Evolutionary conservation across 2,888 invertebrate species (phyloP).

Genomic region (Fabriciana adippe): DNA sequence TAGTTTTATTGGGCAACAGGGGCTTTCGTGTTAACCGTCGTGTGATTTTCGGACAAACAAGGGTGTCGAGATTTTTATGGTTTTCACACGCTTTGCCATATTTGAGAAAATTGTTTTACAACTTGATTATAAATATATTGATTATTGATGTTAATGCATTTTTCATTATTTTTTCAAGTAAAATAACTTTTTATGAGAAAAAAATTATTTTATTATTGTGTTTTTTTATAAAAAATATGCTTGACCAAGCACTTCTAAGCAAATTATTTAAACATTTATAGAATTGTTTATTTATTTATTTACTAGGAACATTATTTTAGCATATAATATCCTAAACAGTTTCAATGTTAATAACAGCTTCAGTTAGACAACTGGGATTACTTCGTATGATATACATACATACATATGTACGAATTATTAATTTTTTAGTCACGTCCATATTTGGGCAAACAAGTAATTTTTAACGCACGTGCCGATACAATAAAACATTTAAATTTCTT

Average conservation of each 20-base stretch:
- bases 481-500: slow-evolving; percentile 24
- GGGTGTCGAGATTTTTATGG: slow-evolving; percentile 26
- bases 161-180: neutral
- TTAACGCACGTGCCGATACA: slow-evolving; percentile 31
- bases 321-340: too few species aligned
- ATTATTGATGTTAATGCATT: neutral
- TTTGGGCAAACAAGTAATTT: slow-evolving; percentile 4
- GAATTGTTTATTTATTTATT: too few species aligned
- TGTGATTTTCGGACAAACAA: slow-evolving; percentile 67
- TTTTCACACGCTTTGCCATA: slow-evolving; percentile 48
- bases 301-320: too few species aligned
- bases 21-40: slow-evolving; percentile 59
- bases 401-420: too few species aligned
- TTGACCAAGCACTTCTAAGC: too few species aligned
- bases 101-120: neutral
- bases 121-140: too few species aligned
- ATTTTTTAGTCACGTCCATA: neutral
- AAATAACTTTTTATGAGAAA: neutral
- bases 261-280: too few species aligned
- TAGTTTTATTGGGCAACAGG: slow-evolving; percentile 77
- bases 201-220: neutral
- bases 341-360: too few species aligned
- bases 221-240: neutral
- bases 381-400: too few species aligned
- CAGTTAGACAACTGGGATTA: too few species aligned